Evolutionary conservation across 2,113 vertebrate species (phyloP), one percentile per base, ranked within the genome.

Genomic region (Misgurnus mizolepis): DNA sequence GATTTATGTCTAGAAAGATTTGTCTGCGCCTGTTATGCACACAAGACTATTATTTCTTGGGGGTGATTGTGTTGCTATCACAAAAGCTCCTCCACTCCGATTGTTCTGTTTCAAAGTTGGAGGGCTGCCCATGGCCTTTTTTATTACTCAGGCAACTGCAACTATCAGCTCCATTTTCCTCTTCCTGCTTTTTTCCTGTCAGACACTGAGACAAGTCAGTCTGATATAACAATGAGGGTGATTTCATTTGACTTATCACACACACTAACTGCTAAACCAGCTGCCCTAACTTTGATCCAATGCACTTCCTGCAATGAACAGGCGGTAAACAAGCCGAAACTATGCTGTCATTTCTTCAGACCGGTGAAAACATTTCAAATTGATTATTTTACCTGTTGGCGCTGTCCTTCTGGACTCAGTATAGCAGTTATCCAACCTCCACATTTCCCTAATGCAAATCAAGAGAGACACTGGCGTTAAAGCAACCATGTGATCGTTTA

Each of bases 221-320:
- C 89, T 88, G 86, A 88, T 87, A 88, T 90, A 92, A 93, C 92
- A 94, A 92, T 94, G 90, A 93, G 89, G 89, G 89, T 92, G 92
- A 93, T 93, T 93, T 91, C 89, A 90, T 89, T 91, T 89, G 88
- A 90, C 91, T 92, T 92, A 93, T 92, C 90, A 88, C 89, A 89
- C 87, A 89, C 87, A 81, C 86, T 91, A 92, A 94, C 90, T 90
- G 88, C 90, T 92, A 92, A 90, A 93, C 88, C 93, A 94, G 92
- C 92, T 93, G 93, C 89, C 85, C 86, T 88, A 90, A 91, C 91
- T 92, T 93, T 92, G 87, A 92, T 94, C 91, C 93, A 92, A 89
- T 91, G 90, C 88, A 87, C 90, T 93, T 94, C 93, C 91, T 91
- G 90, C 87, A 90, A 89, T 89, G 88, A 83, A 88, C 83, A 85